Conservation (phyloP, 2,113 vertebrate genomes). For the Gopherus evgoodei region DNA sequence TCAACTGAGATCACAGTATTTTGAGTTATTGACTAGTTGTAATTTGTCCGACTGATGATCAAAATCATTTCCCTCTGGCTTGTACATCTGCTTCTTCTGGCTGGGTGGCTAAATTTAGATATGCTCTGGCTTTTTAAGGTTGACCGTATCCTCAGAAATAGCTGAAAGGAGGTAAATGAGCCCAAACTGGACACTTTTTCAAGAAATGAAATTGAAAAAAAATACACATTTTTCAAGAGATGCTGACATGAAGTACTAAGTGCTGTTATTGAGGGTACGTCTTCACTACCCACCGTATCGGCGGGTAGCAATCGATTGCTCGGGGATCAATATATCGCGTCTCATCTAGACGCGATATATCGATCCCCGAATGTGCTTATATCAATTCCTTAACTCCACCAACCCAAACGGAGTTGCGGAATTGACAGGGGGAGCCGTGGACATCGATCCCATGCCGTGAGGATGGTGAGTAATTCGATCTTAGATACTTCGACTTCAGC, state of each 20-base stretch:
- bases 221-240: not conserved
- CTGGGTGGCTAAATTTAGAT: not conserved
- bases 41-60: not conserved
- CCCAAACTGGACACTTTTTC: not conserved
- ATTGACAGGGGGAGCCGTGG: no score
- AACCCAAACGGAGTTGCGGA: no score
- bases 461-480: no score
- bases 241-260: not conserved
- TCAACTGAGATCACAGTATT: not conserved
- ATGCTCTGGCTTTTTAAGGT: not conserved
- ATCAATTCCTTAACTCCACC: no score
- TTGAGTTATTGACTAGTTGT: not conserved
- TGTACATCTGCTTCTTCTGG: not conserved
- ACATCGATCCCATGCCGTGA: no score
- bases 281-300: no score
- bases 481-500: no score
- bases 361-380: no score
- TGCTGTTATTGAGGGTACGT: not conserved
- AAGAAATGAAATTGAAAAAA: not conserved
- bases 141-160: not conserved
- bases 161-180: not conserved
- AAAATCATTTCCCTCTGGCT: not conserved
- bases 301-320: no score
- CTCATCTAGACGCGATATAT: no score
- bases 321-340: no score